Evolutionary conservation across 2,888 invertebrate species (phyloP).

Genomic region (Andrena praecox): DNA sequence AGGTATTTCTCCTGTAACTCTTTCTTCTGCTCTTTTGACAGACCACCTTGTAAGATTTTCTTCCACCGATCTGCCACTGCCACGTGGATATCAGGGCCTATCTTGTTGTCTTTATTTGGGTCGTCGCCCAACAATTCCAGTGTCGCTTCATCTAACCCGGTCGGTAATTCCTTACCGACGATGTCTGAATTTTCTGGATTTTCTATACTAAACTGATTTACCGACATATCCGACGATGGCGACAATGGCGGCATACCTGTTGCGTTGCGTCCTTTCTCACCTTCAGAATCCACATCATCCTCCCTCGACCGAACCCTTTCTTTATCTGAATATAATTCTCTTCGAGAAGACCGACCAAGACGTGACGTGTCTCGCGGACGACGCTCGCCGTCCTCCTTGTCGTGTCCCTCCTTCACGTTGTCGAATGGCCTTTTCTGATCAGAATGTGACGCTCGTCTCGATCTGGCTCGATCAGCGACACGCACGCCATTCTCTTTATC

Average conservation of each 20-base stretch:
- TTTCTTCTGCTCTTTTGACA: too few relatives aligned
- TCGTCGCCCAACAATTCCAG: slow-evolving; percentile 10
- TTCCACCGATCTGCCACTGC: too few relatives aligned
- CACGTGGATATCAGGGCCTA: too few relatives aligned
- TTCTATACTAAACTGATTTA: slow-evolving; percentile 1
- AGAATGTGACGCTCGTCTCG: slow-evolving; percentile 7
- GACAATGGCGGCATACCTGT: slow-evolving; percentile 3
- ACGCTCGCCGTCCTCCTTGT: slow-evolving; percentile 13
- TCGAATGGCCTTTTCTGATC: not conserved
- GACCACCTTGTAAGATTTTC: too few relatives aligned
- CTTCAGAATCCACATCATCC: not conserved
- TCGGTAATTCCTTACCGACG: slow-evolving; percentile 2
- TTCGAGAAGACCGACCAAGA: not conserved
- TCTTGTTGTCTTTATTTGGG: too few relatives aligned
- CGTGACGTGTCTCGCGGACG: slow-evolving; percentile 6
- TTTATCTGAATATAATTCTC: slow-evolving; percentile 6
- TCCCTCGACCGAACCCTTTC: too few relatives aligned
- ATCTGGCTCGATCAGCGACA: slow-evolving; percentile 4
- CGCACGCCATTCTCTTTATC: slow-evolving; percentile 1
- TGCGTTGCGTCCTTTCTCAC: not conserved
- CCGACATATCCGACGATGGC: not conserved
- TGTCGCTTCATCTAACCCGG: slow-evolving; percentile 1
- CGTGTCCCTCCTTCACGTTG: slow-evolving; percentile 1
- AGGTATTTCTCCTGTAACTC: too few relatives aligned
- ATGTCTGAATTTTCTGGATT: not conserved